Base-by-base conservation (phyloP, 2,888 invertebrate genomes). In the Watsonalla binaria region DNA sequence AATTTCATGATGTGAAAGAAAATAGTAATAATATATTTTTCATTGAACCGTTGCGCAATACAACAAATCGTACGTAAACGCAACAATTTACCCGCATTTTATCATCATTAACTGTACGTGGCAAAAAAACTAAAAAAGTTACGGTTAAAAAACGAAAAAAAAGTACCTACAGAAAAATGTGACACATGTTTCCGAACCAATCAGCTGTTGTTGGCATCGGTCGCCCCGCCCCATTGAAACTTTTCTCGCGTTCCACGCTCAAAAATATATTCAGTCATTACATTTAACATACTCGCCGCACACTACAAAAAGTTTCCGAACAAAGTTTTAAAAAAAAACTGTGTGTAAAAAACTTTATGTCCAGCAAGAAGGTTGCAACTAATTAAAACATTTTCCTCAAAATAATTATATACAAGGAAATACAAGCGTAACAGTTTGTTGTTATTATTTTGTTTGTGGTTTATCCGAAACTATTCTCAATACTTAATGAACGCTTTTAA, bases 141-240 rank as follows among this genome's bases (percentile, higher is more conserved):
- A 55, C 55, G 57, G n/a, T 47, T 51, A 14, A 45, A 55, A 62
- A 61, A 56, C 61, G 24, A 24, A 62, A 60, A 66, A 77, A 77
- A 80, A 70, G 61, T 66, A 86, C 85, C 86, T 88, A 90, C 86
- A 72, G 80, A 86, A 88, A 86, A 87, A 84, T 77, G 80, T 79
- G 81, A 84, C 87, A 84, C 84, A 84, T 79, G 80, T 81, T 78
- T 74, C 69, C 66, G 81, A 81, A 79, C 90, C 90, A 90, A 90
- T 90, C 87, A 86, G 86, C 85, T 86, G 87, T 81, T 74, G 85
- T 80, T 72, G 75, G 75, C 69, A 60, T 62, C 72, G 75, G 61
- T 71, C 78, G 88, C 86, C 82, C 86, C 88, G 87, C 90, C 87
- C 87, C 75, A 72, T 66, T 73, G 71, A 73, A 77, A 82, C 81